phyloP scores from a whole-genome alignment of 2,888 invertebrate species.

The Nomada ferruginata region DNA sequence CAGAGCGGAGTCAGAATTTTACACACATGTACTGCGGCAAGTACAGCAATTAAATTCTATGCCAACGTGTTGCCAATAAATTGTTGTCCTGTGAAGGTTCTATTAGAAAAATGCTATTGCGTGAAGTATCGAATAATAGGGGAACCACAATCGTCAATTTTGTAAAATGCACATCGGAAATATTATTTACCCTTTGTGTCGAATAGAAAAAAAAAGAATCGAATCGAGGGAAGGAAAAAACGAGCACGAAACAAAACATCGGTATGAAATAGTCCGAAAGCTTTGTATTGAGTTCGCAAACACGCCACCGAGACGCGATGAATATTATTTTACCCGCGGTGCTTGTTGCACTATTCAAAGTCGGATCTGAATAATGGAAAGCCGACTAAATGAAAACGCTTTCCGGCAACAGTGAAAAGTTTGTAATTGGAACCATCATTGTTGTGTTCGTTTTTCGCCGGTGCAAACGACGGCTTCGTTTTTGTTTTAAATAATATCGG shows the following conservation, averaged over 20 bases:
- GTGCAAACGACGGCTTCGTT: background rate
- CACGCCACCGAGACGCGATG: constrained; percentile 28
- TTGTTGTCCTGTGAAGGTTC: too few species aligned
- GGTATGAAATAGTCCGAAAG: background rate
- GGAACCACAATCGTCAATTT: background rate
- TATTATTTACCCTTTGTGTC: constrained; percentile 28
- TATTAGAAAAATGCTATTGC: too few species aligned
- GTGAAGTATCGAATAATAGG: background rate
- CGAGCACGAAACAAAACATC: background rate
- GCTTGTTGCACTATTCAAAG: constrained; percentile 26
- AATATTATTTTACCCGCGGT: constrained; percentile 47
- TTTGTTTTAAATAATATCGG: background rate
- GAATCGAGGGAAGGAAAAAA: background rate
- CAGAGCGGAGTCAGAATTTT: too few species aligned
- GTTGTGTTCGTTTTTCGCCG: background rate
- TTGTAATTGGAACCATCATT: constrained; percentile 15
- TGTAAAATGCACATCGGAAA: constrained; percentile 28
- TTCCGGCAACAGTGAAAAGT: background rate
- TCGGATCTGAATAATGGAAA: constrained; percentile 44
- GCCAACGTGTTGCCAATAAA: too few species aligned
- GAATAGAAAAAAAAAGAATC: background rate
- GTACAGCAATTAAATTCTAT: too few species aligned
- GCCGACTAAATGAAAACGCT: constrained; percentile 47
- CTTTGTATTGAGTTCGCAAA: constrained; percentile 4
- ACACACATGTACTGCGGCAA: too few species aligned